Conservation (phyloP, 2,113 vertebrate genomes). For the Pitta sordida region DNA sequence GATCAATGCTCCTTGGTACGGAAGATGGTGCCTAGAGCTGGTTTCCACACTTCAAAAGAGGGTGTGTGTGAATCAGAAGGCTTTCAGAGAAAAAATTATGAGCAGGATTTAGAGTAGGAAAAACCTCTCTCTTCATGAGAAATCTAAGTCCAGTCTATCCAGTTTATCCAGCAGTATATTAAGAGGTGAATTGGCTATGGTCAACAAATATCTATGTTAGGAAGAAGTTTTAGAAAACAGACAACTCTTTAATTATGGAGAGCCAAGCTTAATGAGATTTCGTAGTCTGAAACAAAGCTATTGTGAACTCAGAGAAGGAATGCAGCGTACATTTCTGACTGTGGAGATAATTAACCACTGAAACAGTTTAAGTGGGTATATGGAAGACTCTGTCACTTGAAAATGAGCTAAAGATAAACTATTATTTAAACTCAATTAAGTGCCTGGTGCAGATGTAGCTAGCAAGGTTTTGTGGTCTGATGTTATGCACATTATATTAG, state of each 20-base stretch:
- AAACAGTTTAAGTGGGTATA: neutral
- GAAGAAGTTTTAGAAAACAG: neutral
- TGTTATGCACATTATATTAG: neutral
- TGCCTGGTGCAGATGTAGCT: neutral
- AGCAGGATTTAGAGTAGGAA: neutral
- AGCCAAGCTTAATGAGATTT: neutral
- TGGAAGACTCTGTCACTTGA: neutral
- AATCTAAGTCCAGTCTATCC: neutral
- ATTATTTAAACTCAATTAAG: slow-evolving; percentile 25
- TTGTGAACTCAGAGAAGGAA: neutral
- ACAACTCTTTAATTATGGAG: neutral
- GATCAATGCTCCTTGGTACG: neutral
- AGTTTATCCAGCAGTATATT: neutral
- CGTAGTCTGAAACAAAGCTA: neutral
- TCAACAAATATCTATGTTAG: neutral
- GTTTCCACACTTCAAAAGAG: neutral
- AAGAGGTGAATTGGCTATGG: neutral
- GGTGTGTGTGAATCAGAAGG: neutral
- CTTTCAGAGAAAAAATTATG: neutral
- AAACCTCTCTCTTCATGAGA: neutral
- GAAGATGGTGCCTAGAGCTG: neutral
- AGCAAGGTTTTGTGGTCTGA: neutral
- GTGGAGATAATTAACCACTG: slow-evolving; percentile 7
- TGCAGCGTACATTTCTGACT: neutral
- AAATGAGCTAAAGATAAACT: slow-evolving; percentile 29